Conservation (phyloP, 2,113 vertebrate species). For the Pseudorectes ferrugineus region DNA sequence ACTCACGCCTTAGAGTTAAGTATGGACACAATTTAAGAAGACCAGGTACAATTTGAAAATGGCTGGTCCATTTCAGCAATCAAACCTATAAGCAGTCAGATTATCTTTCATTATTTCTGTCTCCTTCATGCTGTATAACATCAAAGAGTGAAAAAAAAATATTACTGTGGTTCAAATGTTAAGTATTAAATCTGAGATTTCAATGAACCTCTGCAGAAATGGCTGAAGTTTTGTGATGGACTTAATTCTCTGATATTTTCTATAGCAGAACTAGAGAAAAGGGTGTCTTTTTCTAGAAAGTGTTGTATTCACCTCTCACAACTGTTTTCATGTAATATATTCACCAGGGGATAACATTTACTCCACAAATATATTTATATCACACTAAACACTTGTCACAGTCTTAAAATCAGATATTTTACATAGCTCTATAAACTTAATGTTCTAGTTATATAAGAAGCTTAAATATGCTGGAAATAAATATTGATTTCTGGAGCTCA, state of each 20-base stretch:
- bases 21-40: neutral
- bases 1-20: neutral
- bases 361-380: neutral
- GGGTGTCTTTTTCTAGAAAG: neutral
- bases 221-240: neutral
- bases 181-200: neutral
- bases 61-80: neutral
- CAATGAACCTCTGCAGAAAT: neutral
- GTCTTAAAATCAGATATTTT: constrained; percentile 25
- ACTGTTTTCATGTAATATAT: neutral
- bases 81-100: neutral
- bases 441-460: constrained; percentile 9
- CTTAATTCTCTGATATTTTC: neutral
- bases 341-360: neutral
- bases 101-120: neutral
- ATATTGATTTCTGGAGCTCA: constrained; percentile 51
- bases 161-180: neutral
- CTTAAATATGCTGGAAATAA: constrained; percentile 45
- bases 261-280: neutral
- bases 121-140: neutral
- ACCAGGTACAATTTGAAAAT: neutral
- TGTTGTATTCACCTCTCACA: neutral
- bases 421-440: constrained; percentile 33
- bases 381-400: neutral
- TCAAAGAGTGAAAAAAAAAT: neutral